Evolutionary conservation across 2,797 vertebrate species (phyloP), one percentile per base, ranked within the genome.

Genomic region (Epinephelus malabaricus): DNA sequence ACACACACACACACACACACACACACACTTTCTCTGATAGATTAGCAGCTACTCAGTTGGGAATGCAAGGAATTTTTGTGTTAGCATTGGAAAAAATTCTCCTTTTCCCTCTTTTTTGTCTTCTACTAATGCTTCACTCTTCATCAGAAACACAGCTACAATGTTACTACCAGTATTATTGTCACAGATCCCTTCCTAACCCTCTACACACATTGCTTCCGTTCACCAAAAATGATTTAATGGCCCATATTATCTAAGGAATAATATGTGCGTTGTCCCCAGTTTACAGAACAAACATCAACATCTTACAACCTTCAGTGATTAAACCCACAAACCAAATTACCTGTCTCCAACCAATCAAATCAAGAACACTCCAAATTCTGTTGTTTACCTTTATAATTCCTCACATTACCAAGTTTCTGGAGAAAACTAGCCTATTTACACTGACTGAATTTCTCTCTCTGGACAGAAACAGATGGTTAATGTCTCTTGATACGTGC

Each of bases 11-110:
- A 73, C 78, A 60, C 67, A 53, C 46, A 73, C 64, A 43, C 71
- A 78, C 75, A 69, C 78, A 63, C 80, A 50, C 56, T 49, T 71
- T 81, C 85, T 90, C 85, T 88, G 34, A 92, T 82, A 96, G 94
- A 95, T 92, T 96, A 97, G 93, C 92, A 91, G 93, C 94, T 54
- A 91, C 91, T 94, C 93, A 92, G 94, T 91, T 85, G 93, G 92
- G 96, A 97, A 97, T 97, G 96, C 85, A 83, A 96, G 93, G 96
- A 97, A 98, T 97, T 96, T 91, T 89, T 91, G 87, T 96, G 96
- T 96, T 97, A 96, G 90, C 94, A 93, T 95, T 96, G 91, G 89
- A 88, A 93, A 94, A 74, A 40, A 49, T 6, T 79, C 25, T 60
- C 63, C 38, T 78, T 79, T 77, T 84, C 76, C 54, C 70, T 45